Percentiles rank a stretch among this genome's conserved stretches.
phyloP scores from a whole-genome alignment of 2,113 vertebrate species.

The Vicugna pacos region DNA sequence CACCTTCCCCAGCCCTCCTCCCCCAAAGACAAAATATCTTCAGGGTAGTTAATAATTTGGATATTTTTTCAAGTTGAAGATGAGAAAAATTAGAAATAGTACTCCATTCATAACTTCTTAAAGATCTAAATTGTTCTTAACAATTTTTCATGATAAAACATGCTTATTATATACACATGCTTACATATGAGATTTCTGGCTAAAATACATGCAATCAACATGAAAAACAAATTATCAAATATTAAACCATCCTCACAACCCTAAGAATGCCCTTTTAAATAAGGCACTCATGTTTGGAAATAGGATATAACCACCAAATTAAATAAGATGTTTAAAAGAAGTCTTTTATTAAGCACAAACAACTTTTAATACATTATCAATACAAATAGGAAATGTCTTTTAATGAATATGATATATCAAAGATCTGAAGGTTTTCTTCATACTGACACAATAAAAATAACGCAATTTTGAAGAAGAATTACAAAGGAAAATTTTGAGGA shows the following conservation, averaged over 20 bases:
- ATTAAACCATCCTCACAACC: conserved; percentile 65
- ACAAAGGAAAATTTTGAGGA: conserved; percentile 89
- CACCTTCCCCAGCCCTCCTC: conserved; percentile 50
- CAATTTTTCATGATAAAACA: conserved; percentile 77
- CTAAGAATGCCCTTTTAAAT: conserved; percentile 80
- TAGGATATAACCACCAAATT: conserved; percentile 80
- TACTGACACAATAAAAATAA: conserved; percentile 90
- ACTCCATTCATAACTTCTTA: conserved; percentile 68
- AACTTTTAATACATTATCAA: conserved; percentile 91
- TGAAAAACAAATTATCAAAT: conserved; percentile 54
- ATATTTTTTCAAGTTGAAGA: conserved; percentile 70
- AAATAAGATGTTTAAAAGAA: conserved; percentile 88
- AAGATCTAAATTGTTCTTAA: conserved; percentile 74
- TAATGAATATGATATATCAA: conserved; percentile 90
- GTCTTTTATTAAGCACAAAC: conserved; percentile 90
- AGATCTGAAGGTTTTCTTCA: conserved; percentile 87
- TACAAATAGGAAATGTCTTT: conserved; percentile 89
- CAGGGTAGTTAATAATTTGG: conserved; percentile 59
- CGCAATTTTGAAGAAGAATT: conserved; percentile 83
- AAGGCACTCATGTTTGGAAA: conserved; percentile 78
- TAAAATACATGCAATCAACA: conserved; percentile 79
- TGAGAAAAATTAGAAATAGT: conserved; percentile 72
- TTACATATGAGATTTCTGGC: conserved; percentile 75
- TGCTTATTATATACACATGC: conserved; percentile 82
- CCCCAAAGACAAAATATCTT: conserved; percentile 67